phyloP scores from a whole-genome alignment of 2,113 vertebrate species.

The Takifugu bimaculatus region DNA sequence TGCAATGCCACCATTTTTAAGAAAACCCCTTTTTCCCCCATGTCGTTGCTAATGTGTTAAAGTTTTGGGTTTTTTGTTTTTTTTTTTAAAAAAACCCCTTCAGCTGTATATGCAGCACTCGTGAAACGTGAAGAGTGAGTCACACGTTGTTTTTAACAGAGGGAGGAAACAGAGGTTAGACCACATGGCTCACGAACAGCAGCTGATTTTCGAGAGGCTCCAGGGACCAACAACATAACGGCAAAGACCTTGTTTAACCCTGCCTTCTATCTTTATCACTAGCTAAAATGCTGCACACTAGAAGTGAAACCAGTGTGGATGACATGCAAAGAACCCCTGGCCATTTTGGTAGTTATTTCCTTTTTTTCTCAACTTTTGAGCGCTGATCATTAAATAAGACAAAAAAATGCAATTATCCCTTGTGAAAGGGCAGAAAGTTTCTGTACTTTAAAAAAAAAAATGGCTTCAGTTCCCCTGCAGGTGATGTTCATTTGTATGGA shows the following conservation, averaged over 20 bases:
- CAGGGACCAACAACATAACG: not conserved
- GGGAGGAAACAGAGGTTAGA: slow-evolving; percentile 23
- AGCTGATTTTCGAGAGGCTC: not conserved
- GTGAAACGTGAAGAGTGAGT: too few relatives aligned
- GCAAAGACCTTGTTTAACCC: not conserved
- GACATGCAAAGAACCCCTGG: slow-evolving; percentile 7
- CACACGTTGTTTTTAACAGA: slow-evolving; percentile 10
- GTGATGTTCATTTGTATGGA: too few relatives aligned
- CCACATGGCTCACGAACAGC: not conserved
- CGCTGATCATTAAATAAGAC: too few relatives aligned
- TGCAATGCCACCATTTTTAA: slow-evolving; percentile 14
- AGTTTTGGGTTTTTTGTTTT: not conserved
- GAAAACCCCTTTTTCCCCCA: not conserved
- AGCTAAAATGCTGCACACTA: not conserved
- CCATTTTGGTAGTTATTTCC: slow-evolving; percentile 1
- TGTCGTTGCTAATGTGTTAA: not conserved
- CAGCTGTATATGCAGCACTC: too few relatives aligned
- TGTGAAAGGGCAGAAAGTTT: too few relatives aligned
- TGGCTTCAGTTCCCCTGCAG: too few relatives aligned
- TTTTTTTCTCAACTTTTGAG: too few relatives aligned
- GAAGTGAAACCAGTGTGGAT: slow-evolving; percentile 48
- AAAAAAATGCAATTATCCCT: too few relatives aligned
- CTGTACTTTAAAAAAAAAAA: too few relatives aligned
- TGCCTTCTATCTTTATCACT: not conserved
- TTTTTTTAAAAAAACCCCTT: not conserved